Evolutionary conservation across 2,797 vertebrate species (phyloP).

Genomic region (Moxostoma hubbsi): DNA sequence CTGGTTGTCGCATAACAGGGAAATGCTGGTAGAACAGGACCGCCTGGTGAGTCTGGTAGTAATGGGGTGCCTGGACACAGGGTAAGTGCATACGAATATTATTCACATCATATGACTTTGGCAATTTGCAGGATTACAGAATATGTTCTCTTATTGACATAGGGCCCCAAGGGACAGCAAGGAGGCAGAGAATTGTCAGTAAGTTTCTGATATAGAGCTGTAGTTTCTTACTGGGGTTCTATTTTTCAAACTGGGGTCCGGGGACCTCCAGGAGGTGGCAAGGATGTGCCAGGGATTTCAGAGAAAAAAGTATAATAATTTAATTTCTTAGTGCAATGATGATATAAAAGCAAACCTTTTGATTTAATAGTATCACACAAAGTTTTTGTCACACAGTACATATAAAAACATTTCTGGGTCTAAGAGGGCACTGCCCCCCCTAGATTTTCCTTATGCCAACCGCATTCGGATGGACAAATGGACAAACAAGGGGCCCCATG

Average conservation of each 20-base stretch:
- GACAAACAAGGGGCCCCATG: too few species aligned
- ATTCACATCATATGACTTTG: background rate
- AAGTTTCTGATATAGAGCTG: conserved; percentile 61
- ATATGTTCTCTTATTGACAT: conserved; percentile 47
- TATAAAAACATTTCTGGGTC: too few species aligned
- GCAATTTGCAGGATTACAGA: background rate
- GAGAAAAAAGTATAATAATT: too few species aligned
- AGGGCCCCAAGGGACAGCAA: conserved; percentile 81
- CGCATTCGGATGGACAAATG: too few species aligned
- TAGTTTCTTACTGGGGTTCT: too few species aligned
- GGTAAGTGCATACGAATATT: conserved; percentile 60
- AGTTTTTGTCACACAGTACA: too few species aligned
- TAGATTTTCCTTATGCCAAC: too few species aligned
- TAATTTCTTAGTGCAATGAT: too few species aligned
- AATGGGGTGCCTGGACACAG: conserved; percentile 67
- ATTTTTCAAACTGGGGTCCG: too few species aligned
- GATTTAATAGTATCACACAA: background rate
- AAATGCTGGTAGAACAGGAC: conserved; percentile 66
- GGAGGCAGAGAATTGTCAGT: conserved; percentile 74
- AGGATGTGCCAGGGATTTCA: too few species aligned
- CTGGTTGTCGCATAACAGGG: conserved; percentile 65
- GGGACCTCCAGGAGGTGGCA: too few species aligned
- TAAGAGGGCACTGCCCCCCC: too few species aligned
- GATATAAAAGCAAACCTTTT: background rate
- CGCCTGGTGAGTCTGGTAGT: conserved; percentile 62